Base-by-base conservation (phyloP, 1,140 invertebrate species). In the Leptinotarsa lineolata region DNA sequence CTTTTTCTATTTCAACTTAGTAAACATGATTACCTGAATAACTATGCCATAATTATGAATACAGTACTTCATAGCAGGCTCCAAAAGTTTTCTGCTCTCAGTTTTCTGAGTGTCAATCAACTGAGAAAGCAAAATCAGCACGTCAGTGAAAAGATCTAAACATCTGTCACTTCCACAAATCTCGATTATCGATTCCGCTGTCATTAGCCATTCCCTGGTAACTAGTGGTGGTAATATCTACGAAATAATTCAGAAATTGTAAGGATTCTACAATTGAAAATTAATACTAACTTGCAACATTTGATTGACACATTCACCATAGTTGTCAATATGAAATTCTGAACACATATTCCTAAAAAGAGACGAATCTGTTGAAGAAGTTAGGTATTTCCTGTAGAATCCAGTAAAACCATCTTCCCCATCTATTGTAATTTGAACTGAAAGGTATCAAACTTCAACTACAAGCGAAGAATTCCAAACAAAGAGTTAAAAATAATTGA, bases 141-240 rank as follows among this genome's bases (percentile, higher is more conserved):
- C 63, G 72, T 82, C 80, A n/a, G 78, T 77, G 4, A 83, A 46
- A 20, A 77, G 45, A 58, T 80, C 75, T 15, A 75, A 18, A 39
- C 74, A 76, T 58, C 68, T 76, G n/a, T 73, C 45, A 73, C 67
- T 66, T 20, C 76, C 76, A 63, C 60, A 72, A 30, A 70, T 68
- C 11, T 46, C 54, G 2, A 64, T 60, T 5, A 81, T 70, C 66
- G 77, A 76, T 72, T 78, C 60, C 30, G 73, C 63, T 60, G 81
- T 72, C 20, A 70, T 60, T 12, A 76, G 24, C 81, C 81, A 83
- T 78, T 83, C 82, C 22, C 66, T 44, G 15, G 72, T 59, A 8
- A 81, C 75, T 67, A 80, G 78, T 24, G 75, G 63, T 11, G 81
- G 81, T 65, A 83, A 76, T 45, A 81, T 64, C 81, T 83, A 74